A percentile compares a stretch with the other conserved stretches of the same genome.
Conservation (phyloP, 1,140 invertebrate species). For the Apis florea region DNA sequence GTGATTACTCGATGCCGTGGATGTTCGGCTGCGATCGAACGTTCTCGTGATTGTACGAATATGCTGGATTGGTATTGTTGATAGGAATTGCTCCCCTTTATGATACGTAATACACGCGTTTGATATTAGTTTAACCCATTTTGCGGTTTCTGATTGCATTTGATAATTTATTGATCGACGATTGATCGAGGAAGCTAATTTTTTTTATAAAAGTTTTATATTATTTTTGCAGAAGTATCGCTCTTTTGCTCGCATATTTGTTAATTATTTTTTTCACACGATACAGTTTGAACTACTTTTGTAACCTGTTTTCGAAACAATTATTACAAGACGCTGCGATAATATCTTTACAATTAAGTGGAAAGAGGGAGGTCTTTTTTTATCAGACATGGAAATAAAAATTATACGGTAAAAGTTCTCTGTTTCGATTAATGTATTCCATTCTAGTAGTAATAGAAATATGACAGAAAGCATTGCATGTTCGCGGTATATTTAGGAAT, state of each 20-base stretch:
- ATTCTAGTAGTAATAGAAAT: neutral
- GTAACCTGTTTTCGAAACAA: neutral
- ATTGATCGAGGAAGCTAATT: too few species aligned
- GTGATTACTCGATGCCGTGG: slow-evolving; percentile 31
- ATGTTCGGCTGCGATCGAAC: slow-evolving; percentile 20
- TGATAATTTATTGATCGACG: too few species aligned
- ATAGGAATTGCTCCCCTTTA: neutral
- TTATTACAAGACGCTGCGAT: too few species aligned
- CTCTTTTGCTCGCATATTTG: too few species aligned
- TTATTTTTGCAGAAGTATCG: too few species aligned
- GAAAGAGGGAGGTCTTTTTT: neutral
- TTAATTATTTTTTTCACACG: too few species aligned
- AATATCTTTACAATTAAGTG: neutral
- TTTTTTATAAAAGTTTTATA: too few species aligned
- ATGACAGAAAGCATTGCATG: slow-evolving; percentile 6
- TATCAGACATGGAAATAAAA: neutral
- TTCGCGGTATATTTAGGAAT: neutral
- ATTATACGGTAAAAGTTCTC: neutral
- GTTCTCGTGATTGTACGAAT: slow-evolving; percentile 19
- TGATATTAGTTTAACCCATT: neutral
- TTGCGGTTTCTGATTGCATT: too few species aligned
- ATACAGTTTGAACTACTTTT: neutral
- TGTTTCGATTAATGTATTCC: neutral
- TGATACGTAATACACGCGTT: neutral
- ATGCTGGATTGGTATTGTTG: neutral